Evolutionary conservation across 1,140 invertebrate species (phyloP), one percentile per base, ranked within the genome.

Genomic region (Sycophaga agraensis): DNA sequence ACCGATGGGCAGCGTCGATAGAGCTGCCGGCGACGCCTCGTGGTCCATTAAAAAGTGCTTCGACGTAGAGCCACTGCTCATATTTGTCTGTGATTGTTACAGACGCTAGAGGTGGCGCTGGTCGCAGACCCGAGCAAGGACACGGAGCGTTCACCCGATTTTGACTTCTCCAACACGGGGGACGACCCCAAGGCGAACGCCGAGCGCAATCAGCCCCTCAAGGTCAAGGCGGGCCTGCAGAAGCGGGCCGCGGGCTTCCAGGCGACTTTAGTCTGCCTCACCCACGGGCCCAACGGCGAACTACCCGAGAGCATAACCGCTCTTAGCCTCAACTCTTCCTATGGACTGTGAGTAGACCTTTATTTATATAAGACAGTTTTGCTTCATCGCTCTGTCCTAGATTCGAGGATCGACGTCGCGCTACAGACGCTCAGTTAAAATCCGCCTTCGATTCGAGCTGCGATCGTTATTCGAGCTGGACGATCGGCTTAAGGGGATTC

Each of bases 261-360:
- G 83, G 91, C 95, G 7, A 92, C 96, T 69, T 82, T 99, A 48
- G 92, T 98, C 66, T 98, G 96, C 82, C 81, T 98, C 65, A 92
- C 93, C 46, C 89, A 89, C 21, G 91, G 90, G 79, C 83, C 87
- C 54, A 91, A 91, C 71, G 89, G 88, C 57, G 89, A 91, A 74
- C 84, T 89, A 46, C 87, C 92, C 28, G 89, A 91, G 67, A 87
- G 88, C 72, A 92, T 98, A 55, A 91, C 93, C 58, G 89, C 93
- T 60, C 86, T 99, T 70, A 90, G 90, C 70, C 85, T 99, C 73
- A 98, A 98, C 81, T 97, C 96, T 66, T 93, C 92, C 24, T 97
- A 96, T 82, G 95, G 95, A 77, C 84, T 99, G 94, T 97, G 84
- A 93, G 93, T 91, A 65, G 1, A 1, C 7, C 19, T 12, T 45